A percentile compares a stretch with the other conserved stretches of the same genome.
phyloP scores from a whole-genome alignment of 2,113 vertebrate species.

The Brachypteracias leptosomus region DNA sequence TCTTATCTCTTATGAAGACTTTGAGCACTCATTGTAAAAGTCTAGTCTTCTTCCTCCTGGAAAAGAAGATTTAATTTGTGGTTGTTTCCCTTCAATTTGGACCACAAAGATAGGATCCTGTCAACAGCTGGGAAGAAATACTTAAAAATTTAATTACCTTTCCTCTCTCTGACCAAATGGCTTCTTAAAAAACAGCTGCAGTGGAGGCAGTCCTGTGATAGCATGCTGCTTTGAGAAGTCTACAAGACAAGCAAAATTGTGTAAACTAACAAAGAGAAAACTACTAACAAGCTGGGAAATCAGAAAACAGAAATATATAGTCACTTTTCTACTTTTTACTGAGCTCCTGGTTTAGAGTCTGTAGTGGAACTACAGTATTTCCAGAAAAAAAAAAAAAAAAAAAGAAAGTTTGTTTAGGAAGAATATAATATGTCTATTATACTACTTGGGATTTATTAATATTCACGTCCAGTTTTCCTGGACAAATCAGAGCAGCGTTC shows the following conservation, averaged over 20 bases:
- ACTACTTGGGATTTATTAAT: not conserved
- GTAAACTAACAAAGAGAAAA: not conserved
- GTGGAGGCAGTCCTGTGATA: not conserved
- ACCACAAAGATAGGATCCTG: not conserved
- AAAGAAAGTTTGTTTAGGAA: not conserved
- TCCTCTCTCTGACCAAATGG: not conserved
- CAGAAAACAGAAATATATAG: not conserved
- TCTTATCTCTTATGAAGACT: not conserved
- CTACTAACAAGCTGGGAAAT: not conserved
- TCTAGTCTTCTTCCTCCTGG: not conserved
- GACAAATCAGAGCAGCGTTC: not conserved
- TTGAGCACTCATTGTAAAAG: not conserved
- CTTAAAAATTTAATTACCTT: not conserved
- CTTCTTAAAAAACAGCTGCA: not conserved
- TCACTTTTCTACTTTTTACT: not conserved
- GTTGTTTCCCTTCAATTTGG: not conserved
- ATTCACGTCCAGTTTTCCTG: not conserved
- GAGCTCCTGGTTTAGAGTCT: not conserved
- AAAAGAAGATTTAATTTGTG: not conserved
- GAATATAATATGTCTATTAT: not conserved
- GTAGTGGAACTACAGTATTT: not conserved
- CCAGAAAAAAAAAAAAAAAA: not conserved
- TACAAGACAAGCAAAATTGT: not conserved
- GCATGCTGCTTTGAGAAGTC: not conserved
- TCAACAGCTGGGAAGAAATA: not conserved